Evolutionary conservation across 2,888 invertebrate genomes (phyloP).

Genomic region (Coremacera marginata): DNA sequence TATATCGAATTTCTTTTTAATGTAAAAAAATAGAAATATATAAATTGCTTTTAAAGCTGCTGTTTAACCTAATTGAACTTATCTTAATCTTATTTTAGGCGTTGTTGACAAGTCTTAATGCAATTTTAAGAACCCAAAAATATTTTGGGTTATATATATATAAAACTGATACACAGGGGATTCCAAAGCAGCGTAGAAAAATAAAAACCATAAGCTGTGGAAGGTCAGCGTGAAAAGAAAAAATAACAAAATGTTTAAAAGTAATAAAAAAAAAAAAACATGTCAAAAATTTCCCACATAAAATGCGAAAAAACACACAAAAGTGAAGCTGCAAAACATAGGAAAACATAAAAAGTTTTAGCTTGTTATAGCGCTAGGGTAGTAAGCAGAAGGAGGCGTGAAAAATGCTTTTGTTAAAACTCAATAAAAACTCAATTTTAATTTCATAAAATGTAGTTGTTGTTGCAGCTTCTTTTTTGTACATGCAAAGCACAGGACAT

Average conservation of each 20-base stretch:
- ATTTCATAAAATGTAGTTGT: no score
- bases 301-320: not conserved
- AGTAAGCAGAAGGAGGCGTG: not conserved
- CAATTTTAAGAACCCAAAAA: constrained; percentile 8
- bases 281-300: not conserved
- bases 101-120: constrained; percentile 6
- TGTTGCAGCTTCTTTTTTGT: no score
- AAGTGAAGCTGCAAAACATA: not conserved
- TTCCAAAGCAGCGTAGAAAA: not conserved
- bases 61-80: constrained; percentile 15
- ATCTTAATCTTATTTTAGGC: not conserved
- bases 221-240: not conserved
- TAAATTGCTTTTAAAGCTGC: not conserved
- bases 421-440: not conserved
- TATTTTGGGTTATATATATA: not conserved
- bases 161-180: not conserved
- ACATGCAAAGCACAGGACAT: no score
- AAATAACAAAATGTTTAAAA: not conserved
- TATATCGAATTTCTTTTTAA: no score
- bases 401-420: not conserved
- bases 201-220: not conserved
- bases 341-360: not conserved
- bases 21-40: not conserved
- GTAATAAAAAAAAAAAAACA: not conserved
- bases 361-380: not conserved